Base-by-base conservation (phyloP, 92 coral and sea anemone species). In the Phenganax subtilis region DNA sequence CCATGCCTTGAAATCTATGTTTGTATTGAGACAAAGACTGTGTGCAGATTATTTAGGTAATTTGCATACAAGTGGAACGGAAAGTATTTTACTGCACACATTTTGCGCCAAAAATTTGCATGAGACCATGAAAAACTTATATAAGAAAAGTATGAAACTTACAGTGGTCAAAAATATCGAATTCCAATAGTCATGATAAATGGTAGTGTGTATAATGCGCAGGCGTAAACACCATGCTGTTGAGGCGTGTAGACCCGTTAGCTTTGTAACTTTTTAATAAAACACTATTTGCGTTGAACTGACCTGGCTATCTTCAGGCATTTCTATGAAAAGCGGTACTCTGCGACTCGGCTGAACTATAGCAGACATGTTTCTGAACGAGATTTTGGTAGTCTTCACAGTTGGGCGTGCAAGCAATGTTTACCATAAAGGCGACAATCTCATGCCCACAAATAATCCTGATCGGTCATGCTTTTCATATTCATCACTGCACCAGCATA, bases 391-490 rank as follows among this genome's bases (percentile, higher is more conserved):
- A 7, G 0, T 28, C 25, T 76, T 51, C 52, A 31, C 81, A 31
- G 28, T n/a, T 61, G 28, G 64, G 81, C 54, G 81, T 76, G 25
- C 53, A 52, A 20, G 53, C 64, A 65, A 12, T 10, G 64, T 31
- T 28, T 76, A 12, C 10, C 69, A 14, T 5, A 28, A 11, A 7
- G 29, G 12, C 31, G 71, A 64, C 15, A 52, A 20, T 59, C 2
- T 12, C 54, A 29, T 60, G 47, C 73, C 12, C 31, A 68, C 47
- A 68, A 68, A 68, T 68, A 68, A 68, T 53, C 31, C 81, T 76
- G 47, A 76, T 44, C 81, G 70, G 28, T 76, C 81, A 31, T 9
- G 55, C 81, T 44, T 61, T 29, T 76, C 64, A 60, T 16, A 61
- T 59, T 8, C 67, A 76, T 52, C 52, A 59, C 44, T 30, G 31